A percentile compares a stretch with the other conserved stretches of the same genome.
Conservation (phyloP, 2,888 invertebrate genomes). For the Euproctis similis region DNA sequence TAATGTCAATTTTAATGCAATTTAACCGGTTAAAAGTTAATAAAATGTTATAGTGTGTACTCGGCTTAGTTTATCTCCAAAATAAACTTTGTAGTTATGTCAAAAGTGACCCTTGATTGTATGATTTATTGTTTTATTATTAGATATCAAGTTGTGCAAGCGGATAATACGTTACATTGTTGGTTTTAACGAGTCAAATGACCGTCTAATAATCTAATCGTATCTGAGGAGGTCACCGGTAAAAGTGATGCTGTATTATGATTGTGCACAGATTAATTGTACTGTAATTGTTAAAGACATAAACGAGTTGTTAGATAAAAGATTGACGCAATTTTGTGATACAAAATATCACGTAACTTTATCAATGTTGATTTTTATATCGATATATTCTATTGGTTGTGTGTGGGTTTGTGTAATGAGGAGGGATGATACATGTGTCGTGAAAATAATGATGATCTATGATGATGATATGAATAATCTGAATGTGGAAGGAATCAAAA, state of each 20-base stretch:
- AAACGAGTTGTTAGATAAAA: conserved; percentile 7
- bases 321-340: neutral
- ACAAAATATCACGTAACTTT: neutral
- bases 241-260: neutral
- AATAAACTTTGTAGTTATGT: conserved; percentile 22
- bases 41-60: no score
- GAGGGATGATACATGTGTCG: no score
- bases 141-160: conserved; percentile 21
- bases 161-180: conserved; percentile 20
- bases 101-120: conserved; percentile 29
- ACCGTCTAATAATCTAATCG: conserved; percentile 1
- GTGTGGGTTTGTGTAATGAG: no score
- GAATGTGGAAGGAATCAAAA: no score
- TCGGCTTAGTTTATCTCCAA: no score
- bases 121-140: conserved; percentile 29
- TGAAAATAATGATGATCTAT: no score
- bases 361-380: neutral
- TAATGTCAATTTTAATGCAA: no score
- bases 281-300: conserved; percentile 1
- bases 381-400: neutral
- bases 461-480: no score
- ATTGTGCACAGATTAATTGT: conserved; percentile 2
- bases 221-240: neutral
- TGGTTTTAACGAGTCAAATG: conserved; percentile 11
- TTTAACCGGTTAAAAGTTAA: no score